Evolutionary conservation across 2,888 invertebrate species (phyloP).

Genomic region (Epicampocera succincta): DNA sequence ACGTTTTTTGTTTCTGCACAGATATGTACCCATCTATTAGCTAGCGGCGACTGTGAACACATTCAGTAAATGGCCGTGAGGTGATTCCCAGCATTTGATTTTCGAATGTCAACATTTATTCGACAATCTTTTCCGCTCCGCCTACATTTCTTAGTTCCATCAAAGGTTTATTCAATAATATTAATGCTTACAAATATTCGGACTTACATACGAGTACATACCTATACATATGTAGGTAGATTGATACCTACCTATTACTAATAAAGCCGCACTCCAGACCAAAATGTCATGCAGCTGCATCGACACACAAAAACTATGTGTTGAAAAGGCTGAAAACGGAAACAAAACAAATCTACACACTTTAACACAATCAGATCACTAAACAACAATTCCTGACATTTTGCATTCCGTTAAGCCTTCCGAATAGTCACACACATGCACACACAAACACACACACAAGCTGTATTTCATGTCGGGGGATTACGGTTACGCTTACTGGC

Average conservation of each 20-base stretch:
- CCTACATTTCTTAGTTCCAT: slow-evolving; percentile 71
- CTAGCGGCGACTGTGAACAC: not conserved
- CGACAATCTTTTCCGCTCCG: slow-evolving; percentile 73
- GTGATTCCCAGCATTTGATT: slow-evolving; percentile 46
- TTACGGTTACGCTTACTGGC: slow-evolving; percentile 81
- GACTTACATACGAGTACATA: not conserved
- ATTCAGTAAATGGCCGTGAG: not conserved
- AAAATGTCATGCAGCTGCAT: slow-evolving; percentile 13
- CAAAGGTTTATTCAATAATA: not conserved
- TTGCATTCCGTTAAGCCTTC: slow-evolving; percentile 69
- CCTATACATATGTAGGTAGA: too few relatives aligned
- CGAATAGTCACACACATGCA: slow-evolving; percentile 4
- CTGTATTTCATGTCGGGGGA: slow-evolving; percentile 63
- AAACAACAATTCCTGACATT: slow-evolving; percentile 76
- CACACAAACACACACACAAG: slow-evolving; percentile 42
- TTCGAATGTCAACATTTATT: slow-evolving; percentile 51
- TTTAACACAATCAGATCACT: slow-evolving; percentile 28
- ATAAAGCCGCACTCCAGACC: not conserved
- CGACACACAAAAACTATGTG: slow-evolving; percentile 30
- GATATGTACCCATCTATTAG: too few relatives aligned
- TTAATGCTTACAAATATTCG: not conserved
- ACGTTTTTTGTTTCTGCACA: not conserved
- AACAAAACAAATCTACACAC: slow-evolving; percentile 46
- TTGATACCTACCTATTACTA: not conserved
- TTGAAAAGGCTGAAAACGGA: slow-evolving; percentile 34